Percentiles rank a stretch among this genome's conserved stretches.
phyloP scores from a whole-genome alignment of 2,113 vertebrate species.

The Antigone vipio region DNA sequence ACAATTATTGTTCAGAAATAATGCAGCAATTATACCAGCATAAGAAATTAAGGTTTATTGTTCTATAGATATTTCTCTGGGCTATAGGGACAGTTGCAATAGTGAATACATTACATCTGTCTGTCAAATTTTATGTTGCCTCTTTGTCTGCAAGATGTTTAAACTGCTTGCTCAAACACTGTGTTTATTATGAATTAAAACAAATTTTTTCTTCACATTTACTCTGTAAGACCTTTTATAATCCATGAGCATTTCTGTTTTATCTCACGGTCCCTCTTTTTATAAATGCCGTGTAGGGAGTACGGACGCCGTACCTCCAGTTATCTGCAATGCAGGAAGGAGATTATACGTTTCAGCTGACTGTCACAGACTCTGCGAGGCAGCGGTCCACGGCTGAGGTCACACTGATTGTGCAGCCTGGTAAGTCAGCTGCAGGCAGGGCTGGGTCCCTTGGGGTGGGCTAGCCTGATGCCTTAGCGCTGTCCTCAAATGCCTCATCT shows the following conservation, averaged over 20 bases:
- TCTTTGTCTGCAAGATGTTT: not conserved
- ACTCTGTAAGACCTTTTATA: not conserved
- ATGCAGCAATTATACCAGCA: not conserved
- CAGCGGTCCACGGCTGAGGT: constrained; percentile 75
- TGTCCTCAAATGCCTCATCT: not conserved
- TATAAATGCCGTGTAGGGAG: constrained; percentile 38
- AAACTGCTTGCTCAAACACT: not conserved
- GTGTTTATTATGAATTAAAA: not conserved
- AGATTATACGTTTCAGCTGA: constrained; percentile 77
- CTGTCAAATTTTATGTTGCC: not conserved
- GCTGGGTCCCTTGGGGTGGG: not conserved
- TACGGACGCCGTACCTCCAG: constrained; percentile 72
- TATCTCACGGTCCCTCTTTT: rapidly evolving
- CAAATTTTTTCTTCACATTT: not conserved
- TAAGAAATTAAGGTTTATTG: not conserved
- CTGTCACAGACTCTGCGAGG: constrained; percentile 74
- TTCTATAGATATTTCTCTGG: not conserved
- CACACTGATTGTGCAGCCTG: constrained; percentile 74
- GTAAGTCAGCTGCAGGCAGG: constrained; percentile 49
- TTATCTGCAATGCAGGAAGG: constrained; percentile 79
- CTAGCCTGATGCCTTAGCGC: not conserved
- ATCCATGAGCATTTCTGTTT: not conserved
- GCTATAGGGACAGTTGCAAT: not conserved
- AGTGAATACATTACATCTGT: not conserved
- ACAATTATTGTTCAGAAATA: not conserved